A percentile compares a stretch with the other conserved stretches of the same genome.
These are phyloP conservation scores for Mylabris sibirica DNA, from an alignment of 2,888 invertebrate genomes.

Conservation along the genomic window DNA sequence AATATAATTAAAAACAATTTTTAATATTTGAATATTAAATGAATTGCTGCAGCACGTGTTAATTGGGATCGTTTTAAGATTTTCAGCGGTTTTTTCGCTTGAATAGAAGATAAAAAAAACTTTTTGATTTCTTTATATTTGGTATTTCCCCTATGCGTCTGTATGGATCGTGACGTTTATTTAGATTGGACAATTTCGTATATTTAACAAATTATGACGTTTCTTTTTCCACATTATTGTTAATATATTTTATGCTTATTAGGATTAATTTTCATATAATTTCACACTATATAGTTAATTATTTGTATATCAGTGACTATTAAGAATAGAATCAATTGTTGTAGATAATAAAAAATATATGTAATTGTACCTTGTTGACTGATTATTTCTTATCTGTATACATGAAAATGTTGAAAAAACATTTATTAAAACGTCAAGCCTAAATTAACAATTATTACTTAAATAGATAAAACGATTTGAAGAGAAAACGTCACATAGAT, in stretches of 20 bases:
- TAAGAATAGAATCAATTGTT: conserved; percentile 1
- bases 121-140: too few relatives aligned
- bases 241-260: background rate
- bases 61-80: background rate
- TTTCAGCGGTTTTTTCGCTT: background rate
- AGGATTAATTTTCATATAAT: background rate
- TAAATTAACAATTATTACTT: conserved; percentile 30
- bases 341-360: background rate
- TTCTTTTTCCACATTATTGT: background rate
- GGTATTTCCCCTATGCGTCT: background rate
- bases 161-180: background rate
- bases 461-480: conserved; percentile 40
- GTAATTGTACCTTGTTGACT: conserved; percentile 1
- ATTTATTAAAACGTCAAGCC: conserved; percentile 7
- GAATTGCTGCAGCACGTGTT: background rate
- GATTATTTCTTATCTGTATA: conserved; percentile 14
- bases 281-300: conserved; percentile 3
- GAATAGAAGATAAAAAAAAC: too few relatives aligned
- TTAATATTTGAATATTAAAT: too few relatives aligned
- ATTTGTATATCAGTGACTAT: background rate
- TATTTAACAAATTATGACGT: conserved; percentile 4
- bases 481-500: conserved; percentile 35
- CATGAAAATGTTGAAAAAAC: conserved; percentile 1
- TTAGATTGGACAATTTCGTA: background rate
- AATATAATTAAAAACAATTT: conserved; percentile 22